Evolutionary conservation across 1,140 invertebrate genomes (phyloP).

Genomic region (Protaetia brevitarsis): DNA sequence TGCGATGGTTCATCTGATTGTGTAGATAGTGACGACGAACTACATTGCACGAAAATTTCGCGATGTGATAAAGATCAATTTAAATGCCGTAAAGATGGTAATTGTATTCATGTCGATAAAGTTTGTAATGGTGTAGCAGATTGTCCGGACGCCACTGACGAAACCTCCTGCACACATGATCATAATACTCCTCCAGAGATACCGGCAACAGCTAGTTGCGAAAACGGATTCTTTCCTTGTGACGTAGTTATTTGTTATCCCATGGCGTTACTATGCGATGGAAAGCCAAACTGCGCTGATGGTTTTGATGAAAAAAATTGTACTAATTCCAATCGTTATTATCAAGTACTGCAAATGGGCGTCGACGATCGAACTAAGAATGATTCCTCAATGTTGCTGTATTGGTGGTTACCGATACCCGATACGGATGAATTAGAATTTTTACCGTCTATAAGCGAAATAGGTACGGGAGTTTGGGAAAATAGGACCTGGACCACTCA

Average conservation of each 20-base stretch:
- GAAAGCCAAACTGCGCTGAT: constrained; percentile 65
- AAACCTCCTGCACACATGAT: constrained; percentile 52
- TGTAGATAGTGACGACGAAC: constrained; percentile 58
- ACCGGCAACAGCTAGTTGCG: constrained; percentile 53
- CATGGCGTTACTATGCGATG: constrained; percentile 61
- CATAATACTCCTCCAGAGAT: constrained; percentile 39
- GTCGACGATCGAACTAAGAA: constrained; percentile 54
- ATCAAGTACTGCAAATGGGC: constrained; percentile 56
- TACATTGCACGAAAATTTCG: constrained; percentile 38
- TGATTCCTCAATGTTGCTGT: constrained; percentile 52
- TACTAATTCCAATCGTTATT: constrained; percentile 48
- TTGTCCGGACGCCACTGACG: constrained; percentile 76
- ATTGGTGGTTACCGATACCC: constrained; percentile 56
- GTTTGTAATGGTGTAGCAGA: constrained; percentile 69
- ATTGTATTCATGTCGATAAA: constrained; percentile 59
- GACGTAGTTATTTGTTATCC: constrained; percentile 60
- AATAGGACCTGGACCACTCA: constrained; percentile 59
- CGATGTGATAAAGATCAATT: constrained; percentile 58
- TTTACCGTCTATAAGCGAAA: constrained; percentile 56
- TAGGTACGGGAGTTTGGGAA: constrained; percentile 51
- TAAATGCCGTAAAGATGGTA: constrained; percentile 66
- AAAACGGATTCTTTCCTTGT: constrained; percentile 60
- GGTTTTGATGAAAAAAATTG: constrained; percentile 70
- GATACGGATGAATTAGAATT: constrained; percentile 55
- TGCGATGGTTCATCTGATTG: constrained; percentile 62